phyloP scores from a whole-genome alignment of 2,113 vertebrate genomes.

The Zosterops japonicus region DNA sequence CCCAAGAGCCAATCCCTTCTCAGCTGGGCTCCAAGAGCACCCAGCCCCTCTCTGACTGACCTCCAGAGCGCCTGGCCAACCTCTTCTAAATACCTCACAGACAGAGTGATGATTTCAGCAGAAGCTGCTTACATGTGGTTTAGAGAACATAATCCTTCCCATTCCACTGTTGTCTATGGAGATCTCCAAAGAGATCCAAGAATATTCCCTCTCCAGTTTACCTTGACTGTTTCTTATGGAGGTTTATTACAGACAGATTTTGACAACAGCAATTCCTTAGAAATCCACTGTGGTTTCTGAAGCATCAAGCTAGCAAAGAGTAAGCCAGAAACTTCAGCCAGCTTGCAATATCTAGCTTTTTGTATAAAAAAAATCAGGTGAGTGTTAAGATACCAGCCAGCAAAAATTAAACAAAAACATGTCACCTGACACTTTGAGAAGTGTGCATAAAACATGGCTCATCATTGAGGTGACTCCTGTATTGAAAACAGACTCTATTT shows the following conservation, averaged over 20 bases:
- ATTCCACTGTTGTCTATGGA: not conserved
- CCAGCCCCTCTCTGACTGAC: not conserved
- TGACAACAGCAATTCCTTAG: not conserved
- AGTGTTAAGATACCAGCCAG: fast-evolving
- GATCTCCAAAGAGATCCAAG: not conserved
- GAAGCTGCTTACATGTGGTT: not conserved
- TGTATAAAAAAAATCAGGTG: not conserved
- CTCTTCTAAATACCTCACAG: not conserved
- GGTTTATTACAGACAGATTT: not conserved
- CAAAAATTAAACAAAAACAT: not conserved
- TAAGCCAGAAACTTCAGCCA: not conserved
- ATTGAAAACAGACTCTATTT: not conserved
- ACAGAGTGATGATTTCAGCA: not conserved
- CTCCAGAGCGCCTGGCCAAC: fast-evolving
- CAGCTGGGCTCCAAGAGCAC: not conserved
- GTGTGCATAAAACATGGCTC: not conserved
- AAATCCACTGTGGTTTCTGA: not conserved
- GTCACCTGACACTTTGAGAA: not conserved
- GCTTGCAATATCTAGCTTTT: not conserved
- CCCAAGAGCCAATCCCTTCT: not conserved
- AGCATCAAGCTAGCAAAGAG: not conserved
- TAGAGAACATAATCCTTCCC: not conserved
- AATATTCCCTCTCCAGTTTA: not conserved
- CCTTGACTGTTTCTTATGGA: not conserved
- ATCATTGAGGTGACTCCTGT: not conserved